Evolutionary conservation across 35 echinoderm and acorn worm genomes (phyloP), one percentile per base, ranked within the genome.

Genomic region (Antedon bifida): DNA sequence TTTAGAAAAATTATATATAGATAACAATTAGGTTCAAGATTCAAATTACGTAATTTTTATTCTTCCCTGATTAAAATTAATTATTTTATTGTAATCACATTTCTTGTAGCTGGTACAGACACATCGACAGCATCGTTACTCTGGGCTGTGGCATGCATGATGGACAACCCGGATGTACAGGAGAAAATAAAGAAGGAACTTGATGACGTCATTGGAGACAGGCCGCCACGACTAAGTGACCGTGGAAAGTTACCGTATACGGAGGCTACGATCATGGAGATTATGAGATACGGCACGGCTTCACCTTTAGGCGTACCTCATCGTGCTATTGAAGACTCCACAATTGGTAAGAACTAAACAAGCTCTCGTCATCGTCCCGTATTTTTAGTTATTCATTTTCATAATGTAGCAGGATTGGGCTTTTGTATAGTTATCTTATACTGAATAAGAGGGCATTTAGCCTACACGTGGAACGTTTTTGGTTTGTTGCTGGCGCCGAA

Each of bases 261-360:
- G 21, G 82, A 84, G 42, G 82, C 82, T 56, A 31, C 56, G 5
- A 34, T 84, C n/a, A 33, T 33, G 35, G 82, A 84, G 31, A 33
- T 84, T 19, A 84, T 84, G 82, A 36, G 82, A 55, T 74, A 35
- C 29, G 46, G 56, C 8, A 33, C 82, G 1, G 46, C 76, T 8
- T 10, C 46, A 32, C 44, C 82, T 1, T 23, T 84, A 30, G 82
- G 35, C 19, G 56, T 84, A 1, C 12, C 82, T 33, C 82, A 84
- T 84, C 30, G 36, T 29, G 46, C 82, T 0, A 0, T 46, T 1
- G 26, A 46, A 30, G 56, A 84, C 28, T 32, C 46, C 0, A 16
- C 31, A 16, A 51, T 84, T 29, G 32, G 82, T 84, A 74, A 84
- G 82, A 64, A 4, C 4, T 14, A 42, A n/a, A n/a, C n/a, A n/a